Evolutionary conservation across 2,888 invertebrate genomes (phyloP).

Genomic region (Clusia tigrina): DNA sequence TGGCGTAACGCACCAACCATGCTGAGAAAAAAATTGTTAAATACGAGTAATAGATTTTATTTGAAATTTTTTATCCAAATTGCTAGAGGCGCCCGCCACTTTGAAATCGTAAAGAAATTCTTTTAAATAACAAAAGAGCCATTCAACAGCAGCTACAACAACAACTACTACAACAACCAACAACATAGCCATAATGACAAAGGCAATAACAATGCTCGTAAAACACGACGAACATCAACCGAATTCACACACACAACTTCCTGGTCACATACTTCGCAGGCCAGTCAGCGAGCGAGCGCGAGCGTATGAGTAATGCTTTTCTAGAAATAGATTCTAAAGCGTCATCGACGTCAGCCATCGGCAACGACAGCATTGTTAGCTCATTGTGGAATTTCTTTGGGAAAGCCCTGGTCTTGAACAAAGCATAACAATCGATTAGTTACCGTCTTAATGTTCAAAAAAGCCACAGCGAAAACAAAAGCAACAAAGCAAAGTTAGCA

Average conservation of each 20-base stretch:
- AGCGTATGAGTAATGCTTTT: conserved; percentile 3
- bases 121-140: not conserved
- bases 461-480: not conserved
- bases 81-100: conserved; percentile 3
- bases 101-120: not conserved
- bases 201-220: not conserved
- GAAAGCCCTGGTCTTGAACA: not conserved
- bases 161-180: not conserved
- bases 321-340: not conserved
- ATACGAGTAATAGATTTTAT: not conserved
- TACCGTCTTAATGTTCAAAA: not conserved
- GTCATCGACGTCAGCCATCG: not conserved
- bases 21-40: conserved; percentile 5
- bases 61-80: not conserved
- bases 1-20: not conserved
- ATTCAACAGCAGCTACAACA: not conserved
- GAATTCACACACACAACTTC: not conserved
- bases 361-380: not conserved
- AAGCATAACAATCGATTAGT: not conserved
- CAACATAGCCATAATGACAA: not conserved
- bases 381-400: not conserved
- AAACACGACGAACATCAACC: not conserved
- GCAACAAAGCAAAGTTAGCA: not conserved
- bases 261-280: not conserved
- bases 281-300: no score